Evolutionary conservation across 2,888 invertebrate genomes (phyloP).

Genomic region (Acanthoscelides obtectus): DNA sequence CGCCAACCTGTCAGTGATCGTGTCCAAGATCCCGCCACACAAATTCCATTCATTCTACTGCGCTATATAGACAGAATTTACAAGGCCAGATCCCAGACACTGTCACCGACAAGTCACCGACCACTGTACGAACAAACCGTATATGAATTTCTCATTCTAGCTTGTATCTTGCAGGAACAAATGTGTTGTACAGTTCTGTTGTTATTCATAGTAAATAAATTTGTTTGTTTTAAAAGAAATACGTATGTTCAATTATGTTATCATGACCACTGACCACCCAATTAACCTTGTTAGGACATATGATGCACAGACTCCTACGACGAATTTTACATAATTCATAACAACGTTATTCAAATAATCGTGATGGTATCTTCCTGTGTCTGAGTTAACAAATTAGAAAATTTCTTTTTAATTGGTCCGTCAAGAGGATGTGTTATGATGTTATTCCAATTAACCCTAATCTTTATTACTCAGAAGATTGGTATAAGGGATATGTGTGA

Average conservation of each 20-base stretch:
- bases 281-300: slow-evolving; percentile 8
- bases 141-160: no score
- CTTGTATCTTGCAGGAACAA: no score
- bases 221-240: neutral
- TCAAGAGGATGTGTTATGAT: neutral
- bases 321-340: slow-evolving; percentile 6
- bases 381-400: neutral
- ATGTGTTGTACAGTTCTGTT: slow-evolving; percentile 4
- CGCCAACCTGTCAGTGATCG: no score
- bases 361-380: slow-evolving; percentile 6
- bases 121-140: no score
- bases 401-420: neutral
- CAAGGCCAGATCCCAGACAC: no score
- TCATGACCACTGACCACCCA: slow-evolving; percentile 9
- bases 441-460: neutral
- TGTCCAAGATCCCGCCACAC: no score
- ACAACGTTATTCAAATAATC: slow-evolving; percentile 4
- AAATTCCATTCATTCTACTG: no score
- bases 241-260: slow-evolving; percentile 6
- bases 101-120: no score
- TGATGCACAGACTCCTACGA: slow-evolving; percentile 10
- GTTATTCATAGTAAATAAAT: slow-evolving; percentile 3
- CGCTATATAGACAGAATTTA: no score
- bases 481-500: no score
- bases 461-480: no score